These are phyloP conservation scores for Sebastes steindachneri DNA, from an alignment of 2,797 vertebrate genomes.

Conservation along the genomic window DNA sequence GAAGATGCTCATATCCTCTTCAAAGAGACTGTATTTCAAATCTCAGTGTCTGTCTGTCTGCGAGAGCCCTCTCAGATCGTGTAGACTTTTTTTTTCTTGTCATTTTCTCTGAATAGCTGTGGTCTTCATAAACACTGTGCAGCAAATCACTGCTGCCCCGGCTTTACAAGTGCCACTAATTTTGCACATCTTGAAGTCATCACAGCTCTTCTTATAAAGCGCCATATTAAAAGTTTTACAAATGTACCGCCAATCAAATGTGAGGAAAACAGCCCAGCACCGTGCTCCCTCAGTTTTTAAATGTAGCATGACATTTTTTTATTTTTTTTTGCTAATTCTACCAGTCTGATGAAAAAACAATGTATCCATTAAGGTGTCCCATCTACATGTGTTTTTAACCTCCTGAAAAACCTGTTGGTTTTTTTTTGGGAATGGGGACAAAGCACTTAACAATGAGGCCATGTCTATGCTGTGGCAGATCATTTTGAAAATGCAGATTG, in stretches of 20 bases:
- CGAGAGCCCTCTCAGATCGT: not conserved
- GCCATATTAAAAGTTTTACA: slow-evolving; percentile 45
- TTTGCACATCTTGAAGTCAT: slow-evolving; percentile 63
- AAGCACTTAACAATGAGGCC: not conserved
- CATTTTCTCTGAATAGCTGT: slow-evolving; percentile 31
- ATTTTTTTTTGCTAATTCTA: not conserved
- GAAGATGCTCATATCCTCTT: not conserved
- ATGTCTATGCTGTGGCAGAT: too few relatives aligned
- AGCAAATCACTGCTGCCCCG: slow-evolving; percentile 25
- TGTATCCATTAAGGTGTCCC: not conserved
- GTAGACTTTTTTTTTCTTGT: not conserved
- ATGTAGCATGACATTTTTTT: not conserved
- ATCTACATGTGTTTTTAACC: not conserved
- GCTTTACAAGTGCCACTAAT: slow-evolving; percentile 51
- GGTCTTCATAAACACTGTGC: slow-evolving; percentile 41
- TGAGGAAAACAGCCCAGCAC: not conserved
- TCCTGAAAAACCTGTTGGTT: not conserved
- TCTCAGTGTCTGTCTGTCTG: not conserved
- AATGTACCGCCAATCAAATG: slow-evolving; percentile 20
- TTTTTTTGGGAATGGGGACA: not conserved
- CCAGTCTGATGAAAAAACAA: not conserved
- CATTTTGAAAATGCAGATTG: too few relatives aligned
- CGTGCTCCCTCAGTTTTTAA: not conserved
- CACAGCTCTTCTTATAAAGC: slow-evolving; percentile 47
- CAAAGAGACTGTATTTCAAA: not conserved